Conservation (phyloP, 2,888 invertebrate genomes). For the Andrena flavipes region DNA sequence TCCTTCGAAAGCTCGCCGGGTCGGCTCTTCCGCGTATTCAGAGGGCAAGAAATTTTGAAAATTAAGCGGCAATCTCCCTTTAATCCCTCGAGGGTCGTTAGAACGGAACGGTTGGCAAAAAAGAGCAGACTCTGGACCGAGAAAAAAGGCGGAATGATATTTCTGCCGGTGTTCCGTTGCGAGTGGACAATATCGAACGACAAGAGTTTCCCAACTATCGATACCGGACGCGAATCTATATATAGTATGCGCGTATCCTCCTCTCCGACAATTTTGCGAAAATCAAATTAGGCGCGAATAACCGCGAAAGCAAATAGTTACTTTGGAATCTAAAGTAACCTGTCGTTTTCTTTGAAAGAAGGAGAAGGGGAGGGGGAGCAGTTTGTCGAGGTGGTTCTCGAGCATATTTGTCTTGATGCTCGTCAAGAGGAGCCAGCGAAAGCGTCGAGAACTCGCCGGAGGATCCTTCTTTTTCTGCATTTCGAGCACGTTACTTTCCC, state of each 20-base stretch:
- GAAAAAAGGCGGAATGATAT: background rate
- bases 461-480: constrained; percentile 36
- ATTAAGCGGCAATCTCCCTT: background rate
- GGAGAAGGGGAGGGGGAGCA: background rate
- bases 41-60: constrained; percentile 2
- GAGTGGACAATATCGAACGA: background rate
- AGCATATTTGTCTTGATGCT: constrained; percentile 57
- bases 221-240: too few species aligned
- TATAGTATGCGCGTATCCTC: too few species aligned
- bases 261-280: background rate
- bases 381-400: constrained; percentile 46
- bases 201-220: background rate
- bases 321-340: constrained; percentile 51
- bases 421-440: constrained; percentile 29
- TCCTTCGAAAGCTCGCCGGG: constrained; percentile 8
- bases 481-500: constrained; percentile 37
- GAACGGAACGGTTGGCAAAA: background rate
- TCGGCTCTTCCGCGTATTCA: background rate
- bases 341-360: constrained; percentile 1
- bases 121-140: background rate
- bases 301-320: constrained; percentile 51
- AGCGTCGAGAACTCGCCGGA: constrained; percentile 32
- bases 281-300: constrained; percentile 48
- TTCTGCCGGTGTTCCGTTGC: background rate
- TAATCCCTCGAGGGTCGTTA: background rate